Conservation (phyloP, 2,888 invertebrate species). For the Hirtodrosophila histrioides region DNA sequence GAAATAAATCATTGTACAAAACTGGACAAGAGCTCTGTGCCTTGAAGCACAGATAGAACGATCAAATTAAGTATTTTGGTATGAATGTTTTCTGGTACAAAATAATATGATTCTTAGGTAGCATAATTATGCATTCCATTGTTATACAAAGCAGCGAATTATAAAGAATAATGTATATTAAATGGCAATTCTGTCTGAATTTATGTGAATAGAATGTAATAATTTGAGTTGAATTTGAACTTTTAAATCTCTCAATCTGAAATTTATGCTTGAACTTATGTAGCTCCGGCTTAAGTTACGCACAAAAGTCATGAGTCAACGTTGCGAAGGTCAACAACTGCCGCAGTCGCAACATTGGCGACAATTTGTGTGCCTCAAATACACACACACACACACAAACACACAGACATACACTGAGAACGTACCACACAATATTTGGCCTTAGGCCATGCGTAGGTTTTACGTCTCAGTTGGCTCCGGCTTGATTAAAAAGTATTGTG, state of each 20-base stretch:
- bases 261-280: slow-evolving; percentile 17
- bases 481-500: slow-evolving; percentile 74
- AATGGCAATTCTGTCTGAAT: too few relatives aligned
- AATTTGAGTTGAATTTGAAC: slow-evolving; percentile 3
- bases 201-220: too few relatives aligned
- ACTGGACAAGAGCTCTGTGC: too few relatives aligned
- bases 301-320: slow-evolving; percentile 63
- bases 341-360: slow-evolving; percentile 52
- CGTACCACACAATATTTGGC: slow-evolving; percentile 67
- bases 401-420: slow-evolving; percentile 21
- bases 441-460: slow-evolving; percentile 71
- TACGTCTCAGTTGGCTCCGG: slow-evolving; percentile 47
- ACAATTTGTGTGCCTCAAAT: slow-evolving; percentile 44
- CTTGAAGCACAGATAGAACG: too few relatives aligned
- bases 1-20: too few relatives aligned
- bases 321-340: slow-evolving; percentile 72
- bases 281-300: slow-evolving; percentile 49
- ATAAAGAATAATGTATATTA: too few relatives aligned
- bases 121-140: too few relatives aligned
- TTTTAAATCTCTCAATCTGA: slow-evolving; percentile 14
- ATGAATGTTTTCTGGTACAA: too few relatives aligned
- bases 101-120: too few relatives aligned
- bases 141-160: too few relatives aligned
- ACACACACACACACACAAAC: slow-evolving; percentile 27
- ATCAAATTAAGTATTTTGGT: too few relatives aligned